A percentile compares a stretch with the other conserved stretches of the same genome.
Conservation (phyloP, 2,888 invertebrate genomes). For the Loripinus fragilis region DNA sequence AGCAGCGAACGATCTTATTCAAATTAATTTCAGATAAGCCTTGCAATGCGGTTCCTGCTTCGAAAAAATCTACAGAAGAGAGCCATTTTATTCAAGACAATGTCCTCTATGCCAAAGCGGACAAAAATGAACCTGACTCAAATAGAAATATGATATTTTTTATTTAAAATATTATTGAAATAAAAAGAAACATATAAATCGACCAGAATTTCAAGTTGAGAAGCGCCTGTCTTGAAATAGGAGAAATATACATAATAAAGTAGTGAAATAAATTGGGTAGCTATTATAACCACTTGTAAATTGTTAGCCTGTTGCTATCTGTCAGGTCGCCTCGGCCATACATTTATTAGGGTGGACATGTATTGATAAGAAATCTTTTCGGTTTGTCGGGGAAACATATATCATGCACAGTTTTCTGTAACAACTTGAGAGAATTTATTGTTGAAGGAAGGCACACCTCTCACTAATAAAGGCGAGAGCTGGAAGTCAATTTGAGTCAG, state of each 20-base stretch:
- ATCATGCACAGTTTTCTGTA: slow-evolving; percentile 13
- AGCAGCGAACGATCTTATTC: no score
- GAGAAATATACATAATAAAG: neutral
- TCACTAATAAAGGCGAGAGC: slow-evolving; percentile 5
- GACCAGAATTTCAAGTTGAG: no score
- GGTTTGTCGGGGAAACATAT: slow-evolving; percentile 19
- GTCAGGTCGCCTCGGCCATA: slow-evolving; percentile 7
- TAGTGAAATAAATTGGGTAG: neutral
- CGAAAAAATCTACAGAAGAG: no score
- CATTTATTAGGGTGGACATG: slow-evolving; percentile 35
- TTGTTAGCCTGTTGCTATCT: slow-evolving; percentile 7
- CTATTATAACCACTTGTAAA: neutral
- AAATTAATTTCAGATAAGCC: no score
- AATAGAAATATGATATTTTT: no score
- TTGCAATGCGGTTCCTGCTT: no score
- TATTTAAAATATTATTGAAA: no score
- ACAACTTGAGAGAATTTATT: slow-evolving; percentile 9
- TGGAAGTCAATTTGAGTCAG: slow-evolving; percentile 1
- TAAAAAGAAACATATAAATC: no score
- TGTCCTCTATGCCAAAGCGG: no score
- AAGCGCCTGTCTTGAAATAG: neutral
- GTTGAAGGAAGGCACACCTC: slow-evolving; percentile 15
- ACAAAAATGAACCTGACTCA: no score
- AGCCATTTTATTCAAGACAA: no score
- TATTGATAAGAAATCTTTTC: slow-evolving; percentile 29